Conservation (phyloP, 1,140 invertebrate species). For the Brachystomella parvula region DNA sequence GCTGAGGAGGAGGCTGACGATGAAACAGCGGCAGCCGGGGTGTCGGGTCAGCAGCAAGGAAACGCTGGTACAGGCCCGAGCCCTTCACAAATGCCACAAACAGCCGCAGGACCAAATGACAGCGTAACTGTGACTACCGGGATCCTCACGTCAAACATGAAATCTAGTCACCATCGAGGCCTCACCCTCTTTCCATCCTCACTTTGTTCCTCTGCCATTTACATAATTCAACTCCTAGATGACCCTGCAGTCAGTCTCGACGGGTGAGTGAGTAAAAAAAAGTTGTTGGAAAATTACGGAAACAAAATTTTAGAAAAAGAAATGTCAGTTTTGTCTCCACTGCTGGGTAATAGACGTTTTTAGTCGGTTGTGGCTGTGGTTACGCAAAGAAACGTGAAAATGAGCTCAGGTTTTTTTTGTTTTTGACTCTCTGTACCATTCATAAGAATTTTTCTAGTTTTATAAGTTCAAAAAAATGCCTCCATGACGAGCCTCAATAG, state of each 20-base stretch:
- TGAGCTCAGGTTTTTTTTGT: no score
- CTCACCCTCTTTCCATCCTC: slow-evolving; percentile 94
- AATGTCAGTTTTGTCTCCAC: no score
- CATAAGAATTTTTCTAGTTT: no score
- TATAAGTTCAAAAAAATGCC: no score
- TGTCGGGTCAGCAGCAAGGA: neutral
- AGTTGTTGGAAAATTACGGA: no score
- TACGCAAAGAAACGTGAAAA: no score
- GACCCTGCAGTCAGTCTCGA: slow-evolving; percentile 92
- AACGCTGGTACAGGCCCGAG: neutral
- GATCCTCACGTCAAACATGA: slow-evolving; percentile 14
- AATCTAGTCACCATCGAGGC: slow-evolving; percentile 62
- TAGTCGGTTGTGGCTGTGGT: no score
- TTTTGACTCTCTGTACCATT: no score
- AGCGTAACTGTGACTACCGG: slow-evolving; percentile 34
- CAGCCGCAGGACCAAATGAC: slow-evolving; percentile 19
- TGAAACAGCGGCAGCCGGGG: slow-evolving; percentile 8
- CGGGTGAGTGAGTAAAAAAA: no score
- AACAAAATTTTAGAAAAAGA: no score
- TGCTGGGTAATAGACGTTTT: no score
- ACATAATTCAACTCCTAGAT: slow-evolving; percentile 89
- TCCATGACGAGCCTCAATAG: no score
- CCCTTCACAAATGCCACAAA: slow-evolving; percentile 15
- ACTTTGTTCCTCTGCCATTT: slow-evolving; percentile 86
- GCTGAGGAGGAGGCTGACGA: slow-evolving; percentile 76